These are phyloP conservation scores for Cydia pomonella DNA, from an alignment of 1,140 invertebrate genomes.

Conservation along the genomic window DNA sequence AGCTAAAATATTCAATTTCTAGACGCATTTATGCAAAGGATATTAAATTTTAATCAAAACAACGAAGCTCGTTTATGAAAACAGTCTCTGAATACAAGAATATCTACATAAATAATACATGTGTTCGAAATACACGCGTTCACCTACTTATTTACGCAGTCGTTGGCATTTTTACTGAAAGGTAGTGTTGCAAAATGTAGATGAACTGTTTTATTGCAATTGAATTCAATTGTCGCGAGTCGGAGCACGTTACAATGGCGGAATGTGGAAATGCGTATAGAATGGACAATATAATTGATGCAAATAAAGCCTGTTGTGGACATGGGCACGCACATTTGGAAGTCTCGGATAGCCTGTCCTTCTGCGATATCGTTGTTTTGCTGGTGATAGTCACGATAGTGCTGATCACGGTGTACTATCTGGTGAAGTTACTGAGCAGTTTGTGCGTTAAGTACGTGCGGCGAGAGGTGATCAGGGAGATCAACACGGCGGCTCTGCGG, in stretches of 20 bases:
- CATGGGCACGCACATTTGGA: constrained; percentile 58
- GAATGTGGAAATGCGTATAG: not conserved
- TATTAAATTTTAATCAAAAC: constrained; percentile 8
- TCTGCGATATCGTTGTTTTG: constrained; percentile 49
- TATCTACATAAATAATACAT: not conserved
- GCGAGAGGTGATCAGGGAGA: constrained; percentile 45
- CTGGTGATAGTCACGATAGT: constrained; percentile 45
- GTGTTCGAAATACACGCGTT: not conserved
- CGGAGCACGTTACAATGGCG: constrained; percentile 7
- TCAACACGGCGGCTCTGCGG: constrained; percentile 34
- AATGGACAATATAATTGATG: constrained; percentile 3
- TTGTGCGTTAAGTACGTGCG: constrained; percentile 47
- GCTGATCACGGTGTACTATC: constrained; percentile 41
- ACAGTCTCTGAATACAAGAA: not conserved
- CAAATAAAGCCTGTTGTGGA: not conserved
- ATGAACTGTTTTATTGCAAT: constrained; percentile 15
- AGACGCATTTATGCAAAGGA: not conserved
- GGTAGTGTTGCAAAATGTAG: not conserved
- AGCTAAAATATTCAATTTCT: not conserved
- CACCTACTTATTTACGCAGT: constrained; percentile 6
- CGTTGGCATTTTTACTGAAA: not conserved
- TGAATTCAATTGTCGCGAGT: not conserved
- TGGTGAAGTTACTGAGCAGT: constrained; percentile 47
- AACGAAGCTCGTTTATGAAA: not conserved
- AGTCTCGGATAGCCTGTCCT: constrained; percentile 53